Conservation (phyloP, 2,888 invertebrate genomes). For the Argyra leucocephala region DNA sequence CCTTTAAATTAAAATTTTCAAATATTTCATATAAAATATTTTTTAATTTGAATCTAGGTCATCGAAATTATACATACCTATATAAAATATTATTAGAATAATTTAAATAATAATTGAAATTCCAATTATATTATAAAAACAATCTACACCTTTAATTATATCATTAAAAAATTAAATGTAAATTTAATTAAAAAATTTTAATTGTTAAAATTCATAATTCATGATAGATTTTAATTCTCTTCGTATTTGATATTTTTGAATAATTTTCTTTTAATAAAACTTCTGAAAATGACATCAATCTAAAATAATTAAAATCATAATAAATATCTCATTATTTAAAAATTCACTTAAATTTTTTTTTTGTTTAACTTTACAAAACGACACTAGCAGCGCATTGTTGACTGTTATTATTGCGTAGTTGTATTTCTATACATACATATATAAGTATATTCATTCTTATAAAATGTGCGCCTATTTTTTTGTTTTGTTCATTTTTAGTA, state of each 20-base stretch:
- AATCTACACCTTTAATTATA: no score
- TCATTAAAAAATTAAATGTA: no score
- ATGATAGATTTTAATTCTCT: no score
- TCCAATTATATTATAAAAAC: background rate
- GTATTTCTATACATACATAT: background rate
- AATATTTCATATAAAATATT: no score
- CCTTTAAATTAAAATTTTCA: no score
- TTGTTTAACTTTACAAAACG: background rate
- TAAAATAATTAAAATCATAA: slow-evolving; percentile 1
- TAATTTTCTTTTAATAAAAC: background rate
- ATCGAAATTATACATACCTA: no score
- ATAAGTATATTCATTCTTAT: background rate
- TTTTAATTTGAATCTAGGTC: no score
- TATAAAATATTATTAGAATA: background rate
- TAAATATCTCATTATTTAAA: slow-evolving; percentile 6
- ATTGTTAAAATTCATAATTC: no score
- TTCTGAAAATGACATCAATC: background rate
- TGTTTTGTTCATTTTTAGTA: background rate
- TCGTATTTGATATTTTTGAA: background rate
- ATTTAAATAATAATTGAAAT: background rate
- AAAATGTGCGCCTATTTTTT: background rate
- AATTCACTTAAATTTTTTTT: background rate
- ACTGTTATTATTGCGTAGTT: no score
- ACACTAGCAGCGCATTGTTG: background rate
- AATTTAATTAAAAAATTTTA: no score